These are phyloP conservation scores for Trachythela sp. DNA, from an alignment of 64 coral and sea anemone species.

Conservation along the genomic window DNA sequence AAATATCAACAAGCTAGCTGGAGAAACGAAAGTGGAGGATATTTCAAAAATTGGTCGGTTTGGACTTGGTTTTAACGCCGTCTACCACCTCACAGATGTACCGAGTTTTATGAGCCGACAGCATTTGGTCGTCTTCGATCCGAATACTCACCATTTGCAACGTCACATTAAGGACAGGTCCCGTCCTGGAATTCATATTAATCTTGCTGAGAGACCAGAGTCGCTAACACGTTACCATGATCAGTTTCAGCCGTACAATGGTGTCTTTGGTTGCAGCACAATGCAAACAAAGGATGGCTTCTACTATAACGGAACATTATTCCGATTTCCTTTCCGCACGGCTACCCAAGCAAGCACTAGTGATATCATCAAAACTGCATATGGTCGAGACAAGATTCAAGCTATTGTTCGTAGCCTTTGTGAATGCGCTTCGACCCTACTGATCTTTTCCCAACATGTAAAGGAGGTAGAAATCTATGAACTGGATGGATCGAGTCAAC, in stretches of 20 bases:
- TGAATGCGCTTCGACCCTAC: constrained; percentile 50
- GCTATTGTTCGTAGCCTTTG: constrained; percentile 44
- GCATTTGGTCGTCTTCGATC: constrained; percentile 71
- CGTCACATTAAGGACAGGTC: constrained; percentile 32
- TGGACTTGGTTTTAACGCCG: constrained; percentile 46
- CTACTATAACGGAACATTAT: constrained; percentile 17
- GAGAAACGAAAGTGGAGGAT: constrained; percentile 81
- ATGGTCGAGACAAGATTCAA: constrained; percentile 44
- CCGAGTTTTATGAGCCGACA: constrained; percentile 59
- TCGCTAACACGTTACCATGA: constrained; percentile 53
- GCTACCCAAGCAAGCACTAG: neutral
- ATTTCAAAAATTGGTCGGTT: constrained; percentile 64
- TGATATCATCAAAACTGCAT: constrained; percentile 63
- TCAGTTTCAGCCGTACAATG: constrained; percentile 73
- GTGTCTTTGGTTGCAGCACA: neutral
- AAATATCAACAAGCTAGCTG: constrained; percentile 53
- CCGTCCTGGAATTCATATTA: neutral
- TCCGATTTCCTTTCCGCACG: constrained; percentile 67
- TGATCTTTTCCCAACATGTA: constrained; percentile 78
- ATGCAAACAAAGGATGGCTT: constrained; percentile 2
- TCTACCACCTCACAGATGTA: constrained; percentile 46
- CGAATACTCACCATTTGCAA: constrained; percentile 57
- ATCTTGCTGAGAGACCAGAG: constrained; percentile 31
- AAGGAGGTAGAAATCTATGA: constrained; percentile 50
- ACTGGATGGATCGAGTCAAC: neutral